A percentile compares a stretch with the other conserved stretches of the same genome.
Evolutionary conservation across 2,797 vertebrate species (phyloP).

Genomic region (Valencia hispanica): DNA sequence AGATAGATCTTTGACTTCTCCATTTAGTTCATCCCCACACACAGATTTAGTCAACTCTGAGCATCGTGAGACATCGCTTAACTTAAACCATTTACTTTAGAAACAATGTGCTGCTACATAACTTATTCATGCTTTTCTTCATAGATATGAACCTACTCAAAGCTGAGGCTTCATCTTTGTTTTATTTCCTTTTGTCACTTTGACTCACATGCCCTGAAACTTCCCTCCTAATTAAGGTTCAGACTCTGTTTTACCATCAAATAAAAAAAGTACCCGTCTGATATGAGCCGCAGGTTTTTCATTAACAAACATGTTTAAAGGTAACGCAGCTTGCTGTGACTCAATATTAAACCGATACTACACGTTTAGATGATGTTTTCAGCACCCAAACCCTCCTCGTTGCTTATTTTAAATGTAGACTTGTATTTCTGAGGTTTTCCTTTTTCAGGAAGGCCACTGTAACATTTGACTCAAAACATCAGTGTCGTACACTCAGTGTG

Average conservation of each 20-base stretch:
- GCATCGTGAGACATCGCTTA: background rate
- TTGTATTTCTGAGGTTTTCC: conserved; percentile 9
- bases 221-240: background rate
- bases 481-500: background rate
- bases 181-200: background rate
- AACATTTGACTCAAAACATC: background rate
- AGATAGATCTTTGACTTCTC: background rate
- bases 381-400: background rate
- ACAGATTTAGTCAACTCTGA: background rate
- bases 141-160: conserved; percentile 1
- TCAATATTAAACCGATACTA: conserved; percentile 6
- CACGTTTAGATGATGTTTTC: background rate
- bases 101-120: too few species aligned
- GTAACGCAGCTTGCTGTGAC: background rate
- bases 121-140: conserved; percentile 5
- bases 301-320: background rate
- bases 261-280: background rate
- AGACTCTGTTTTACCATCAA: background rate
- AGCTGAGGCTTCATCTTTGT: background rate
- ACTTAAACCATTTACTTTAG: background rate
- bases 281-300: background rate
- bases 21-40: background rate
- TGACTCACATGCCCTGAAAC: conserved; percentile 2
- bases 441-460: conserved; percentile 2
- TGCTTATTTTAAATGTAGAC: background rate